Evolutionary conservation across 2,888 invertebrate genomes (phyloP).

Genomic region (Auanema sp.): DNA sequence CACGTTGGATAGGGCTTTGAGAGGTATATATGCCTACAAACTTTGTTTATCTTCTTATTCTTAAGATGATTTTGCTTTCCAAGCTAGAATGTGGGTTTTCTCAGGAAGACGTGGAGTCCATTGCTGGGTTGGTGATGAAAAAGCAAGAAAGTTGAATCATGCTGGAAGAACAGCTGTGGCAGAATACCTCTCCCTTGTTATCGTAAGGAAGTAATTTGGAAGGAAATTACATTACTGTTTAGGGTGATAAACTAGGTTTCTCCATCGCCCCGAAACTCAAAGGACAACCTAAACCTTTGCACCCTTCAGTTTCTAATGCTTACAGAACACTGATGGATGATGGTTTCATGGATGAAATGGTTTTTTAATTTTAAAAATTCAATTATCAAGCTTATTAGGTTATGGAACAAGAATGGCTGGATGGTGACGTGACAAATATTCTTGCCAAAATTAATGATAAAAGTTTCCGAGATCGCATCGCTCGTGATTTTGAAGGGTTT

Average conservation of each 20-base stretch:
- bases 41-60: too few relatives aligned
- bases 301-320: slow-evolving; percentile 38
- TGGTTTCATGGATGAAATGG: slow-evolving; percentile 52
- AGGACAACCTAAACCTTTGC: slow-evolving; percentile 17
- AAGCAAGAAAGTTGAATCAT: slow-evolving; percentile 78
- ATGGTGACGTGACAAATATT: slow-evolving; percentile 31
- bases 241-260: slow-evolving; percentile 17
- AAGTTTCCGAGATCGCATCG: slow-evolving; percentile 15
- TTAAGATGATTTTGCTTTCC: slow-evolving; percentile 90
- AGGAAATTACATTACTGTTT: not conserved
- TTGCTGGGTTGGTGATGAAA: slow-evolving; percentile 94
- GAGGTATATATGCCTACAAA: slow-evolving; percentile 69
- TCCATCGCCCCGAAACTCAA: not conserved
- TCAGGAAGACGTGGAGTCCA: slow-evolving; percentile 97
- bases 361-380: slow-evolving; percentile 10
- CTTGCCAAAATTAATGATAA: slow-evolving; percentile 35
- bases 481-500: slow-evolving; percentile 22
- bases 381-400: slow-evolving; percentile 11
- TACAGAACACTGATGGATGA: slow-evolving; percentile 48
- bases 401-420: slow-evolving; percentile 59
- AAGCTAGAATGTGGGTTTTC: slow-evolving; percentile 92
- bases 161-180: slow-evolving; percentile 80
- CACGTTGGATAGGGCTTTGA: slow-evolving; percentile 82
- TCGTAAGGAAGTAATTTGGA: slow-evolving; percentile 54
- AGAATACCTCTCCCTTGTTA: slow-evolving; percentile 78